Evolutionary conservation across 2,113 vertebrate species (phyloP).

Genomic region (Diphyllodes magnificus): DNA sequence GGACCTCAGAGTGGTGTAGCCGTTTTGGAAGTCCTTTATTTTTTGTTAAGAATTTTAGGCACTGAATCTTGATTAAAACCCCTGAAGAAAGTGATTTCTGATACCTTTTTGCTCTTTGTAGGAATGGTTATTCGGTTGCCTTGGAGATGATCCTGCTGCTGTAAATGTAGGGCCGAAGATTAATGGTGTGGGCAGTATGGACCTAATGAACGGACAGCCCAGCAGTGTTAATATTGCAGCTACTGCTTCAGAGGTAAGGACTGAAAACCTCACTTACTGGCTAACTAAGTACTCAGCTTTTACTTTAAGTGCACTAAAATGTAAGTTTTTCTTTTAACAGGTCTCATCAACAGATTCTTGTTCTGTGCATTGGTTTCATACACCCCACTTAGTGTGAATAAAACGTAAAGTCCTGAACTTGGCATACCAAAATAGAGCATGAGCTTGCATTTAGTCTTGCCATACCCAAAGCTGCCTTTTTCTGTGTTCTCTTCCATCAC

Average conservation of each 20-base stretch:
- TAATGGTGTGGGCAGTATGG: slow-evolving; percentile 91
- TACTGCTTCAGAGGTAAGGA: slow-evolving; percentile 87
- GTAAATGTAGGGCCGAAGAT: slow-evolving; percentile 60
- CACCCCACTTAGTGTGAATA: not conserved
- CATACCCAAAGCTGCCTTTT: not conserved
- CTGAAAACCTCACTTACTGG: not conserved
- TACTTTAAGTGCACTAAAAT: not conserved
- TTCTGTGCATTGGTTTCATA: not conserved
- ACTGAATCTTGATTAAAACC: not conserved
- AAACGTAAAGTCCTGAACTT: not conserved
- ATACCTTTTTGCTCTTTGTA: slow-evolving; percentile 21
- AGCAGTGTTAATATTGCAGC: slow-evolving; percentile 75
- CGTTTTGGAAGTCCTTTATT: not conserved
- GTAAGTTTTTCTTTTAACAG: not conserved
- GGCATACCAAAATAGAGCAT: not conserved
- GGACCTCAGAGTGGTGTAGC: not conserved
- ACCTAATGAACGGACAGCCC: slow-evolving; percentile 90
- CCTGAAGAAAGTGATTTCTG: not conserved
- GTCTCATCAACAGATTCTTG: not conserved
- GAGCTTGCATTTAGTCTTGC: not conserved
- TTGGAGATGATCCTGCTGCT: slow-evolving; percentile 72
- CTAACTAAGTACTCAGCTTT: not conserved
- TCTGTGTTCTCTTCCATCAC: not conserved
- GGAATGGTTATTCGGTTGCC: slow-evolving; percentile 74
- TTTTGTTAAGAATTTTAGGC: not conserved